Base-by-base conservation (phyloP, 2,888 invertebrate species). In the Lasioglossum marginatum region DNA sequence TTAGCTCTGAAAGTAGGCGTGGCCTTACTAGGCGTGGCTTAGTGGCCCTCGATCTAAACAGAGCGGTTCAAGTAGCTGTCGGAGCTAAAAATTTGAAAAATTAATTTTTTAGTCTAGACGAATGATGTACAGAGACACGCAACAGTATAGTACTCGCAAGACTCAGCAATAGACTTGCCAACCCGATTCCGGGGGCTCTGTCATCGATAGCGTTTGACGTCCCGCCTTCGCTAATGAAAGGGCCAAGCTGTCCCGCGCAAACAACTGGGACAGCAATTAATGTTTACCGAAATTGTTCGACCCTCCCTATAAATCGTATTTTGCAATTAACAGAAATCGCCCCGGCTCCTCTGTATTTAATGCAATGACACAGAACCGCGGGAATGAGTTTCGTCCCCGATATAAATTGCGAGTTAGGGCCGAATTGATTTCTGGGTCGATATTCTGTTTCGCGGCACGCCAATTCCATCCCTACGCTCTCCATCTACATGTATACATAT, bases 331-430 rank as follows among this genome's bases (percentile, higher is more conserved):
- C 73, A 74, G 82, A 34, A 73, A 79, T 79, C 77, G 52, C 37
- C 27, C 12, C 23, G 40, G 43, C 6, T 77, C 23, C 43, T 43
- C 81, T 79, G 79, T 68, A 34, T 82, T 79, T 82, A 72, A 79
- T 66, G 71, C 72, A 73, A 31, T 43, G 79, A 79, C 73, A 52
- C 43, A 43, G 48, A 79, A 82, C 72, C 40, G 14, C 19, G 52
- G 52, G 40, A 68, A 75, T 43, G 78, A 37, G 74, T 63, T 52
- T 52, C 73, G 66, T 79, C 57, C 27, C 34, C 34, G 23, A 82
- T 79, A 57, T 82, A 82, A 82, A 82, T 79, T 79, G 73, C 52
- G 52, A 37, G 72, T 52, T 79, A 71, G 48, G n/a, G 14, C n/a
- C 73, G 57, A 52, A 79, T 79, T 82, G 79, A 82, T 82, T 66